Evolutionary conservation across 2,113 vertebrate genomes (phyloP), one percentile per base, ranked within the genome.

Genomic region (Gymnocephalus cernua): DNA sequence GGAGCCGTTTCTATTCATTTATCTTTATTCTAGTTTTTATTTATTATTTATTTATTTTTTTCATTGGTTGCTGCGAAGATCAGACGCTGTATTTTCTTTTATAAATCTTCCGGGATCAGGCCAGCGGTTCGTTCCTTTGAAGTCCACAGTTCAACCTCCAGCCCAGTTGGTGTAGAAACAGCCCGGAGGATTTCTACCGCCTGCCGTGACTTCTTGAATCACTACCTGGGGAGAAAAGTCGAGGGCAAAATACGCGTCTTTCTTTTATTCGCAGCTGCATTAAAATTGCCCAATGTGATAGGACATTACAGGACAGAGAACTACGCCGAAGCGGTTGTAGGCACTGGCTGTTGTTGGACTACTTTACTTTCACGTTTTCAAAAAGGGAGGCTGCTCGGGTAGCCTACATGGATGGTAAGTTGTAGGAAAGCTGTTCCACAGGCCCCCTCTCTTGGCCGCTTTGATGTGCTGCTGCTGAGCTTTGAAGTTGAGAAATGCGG

Each of bases 81-180:
- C 74, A 57, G 78, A 8, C 83, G 86, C 82, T 65, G 78, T 80
- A 57, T 91, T 85, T 90, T 76, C 91, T 85, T 91, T 76, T 96
- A 97, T 94, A 93, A 89, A 95, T 94, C 97, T 98, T 95, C 79
- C 96, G 94, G 96, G 97, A 97, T 96, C 96, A 84, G 94, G 92
- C 92, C 92, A 93, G 94, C 96, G 96, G 95, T 93, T 92, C 88
- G 85, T 91, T 86, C 88, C 97, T 97, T 97, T 97, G 97, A 97
- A 96, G 96, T 97, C 93, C 96, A 89, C 95, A 93, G 95, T 96
- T 95, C 95, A 96, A 96, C 95, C 95, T 95, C 93, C 92, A 93
- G 95, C 95, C 93, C 95, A 92, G 95, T 94, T 94, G 95, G 94
- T 95, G 87, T 79, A 95, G 95, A 95, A 96, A 94, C 93, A 96